phyloP scores from a whole-genome alignment of 2,797 vertebrate genomes.

The Poecilia wingei region DNA sequence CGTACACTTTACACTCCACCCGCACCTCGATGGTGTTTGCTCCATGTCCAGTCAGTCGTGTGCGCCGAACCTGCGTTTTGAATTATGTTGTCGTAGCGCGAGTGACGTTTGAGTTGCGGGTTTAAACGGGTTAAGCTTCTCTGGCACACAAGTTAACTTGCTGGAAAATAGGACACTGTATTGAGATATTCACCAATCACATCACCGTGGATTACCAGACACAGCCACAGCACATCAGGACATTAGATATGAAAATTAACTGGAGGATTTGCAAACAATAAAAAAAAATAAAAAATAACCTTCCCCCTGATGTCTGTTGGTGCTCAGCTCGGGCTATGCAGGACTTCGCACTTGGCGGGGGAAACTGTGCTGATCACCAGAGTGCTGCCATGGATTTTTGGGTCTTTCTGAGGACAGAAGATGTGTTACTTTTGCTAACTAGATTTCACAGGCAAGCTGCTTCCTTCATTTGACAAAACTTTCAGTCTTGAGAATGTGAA shows the following conservation, averaged over 20 bases:
- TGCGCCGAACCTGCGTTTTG: conserved; percentile 33
- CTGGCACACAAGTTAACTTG: conserved; percentile 59
- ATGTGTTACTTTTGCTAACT: conserved; percentile 50
- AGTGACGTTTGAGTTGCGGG: conserved; percentile 54
- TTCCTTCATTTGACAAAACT: conserved; percentile 53
- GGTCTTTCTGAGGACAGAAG: conserved; percentile 29
- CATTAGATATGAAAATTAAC: conserved; percentile 78
- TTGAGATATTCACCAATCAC: conserved; percentile 79
- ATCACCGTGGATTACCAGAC: conserved; percentile 76
- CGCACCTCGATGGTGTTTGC: background rate
- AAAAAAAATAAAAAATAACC: conserved; percentile 6
- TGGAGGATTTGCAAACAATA: conserved; percentile 65
- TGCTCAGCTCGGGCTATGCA: conserved; percentile 15
- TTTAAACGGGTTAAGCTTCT: conserved; percentile 68
- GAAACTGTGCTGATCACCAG: conserved; percentile 6
- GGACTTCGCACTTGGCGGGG: conserved; percentile 4
- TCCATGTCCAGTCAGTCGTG: conserved; percentile 24
- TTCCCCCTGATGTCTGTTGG: conserved; percentile 32
- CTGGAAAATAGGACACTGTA: conserved; percentile 76
- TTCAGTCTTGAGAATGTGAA: conserved; percentile 53
- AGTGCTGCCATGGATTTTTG: conserved; percentile 13
- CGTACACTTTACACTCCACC: conserved; percentile 3
- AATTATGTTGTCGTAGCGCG: conserved; percentile 54
- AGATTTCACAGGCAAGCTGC: conserved; percentile 68
- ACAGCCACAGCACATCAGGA: conserved; percentile 64